phyloP scores from a whole-genome alignment of 2,888 invertebrate genomes.

The Rhingia rostrata region DNA sequence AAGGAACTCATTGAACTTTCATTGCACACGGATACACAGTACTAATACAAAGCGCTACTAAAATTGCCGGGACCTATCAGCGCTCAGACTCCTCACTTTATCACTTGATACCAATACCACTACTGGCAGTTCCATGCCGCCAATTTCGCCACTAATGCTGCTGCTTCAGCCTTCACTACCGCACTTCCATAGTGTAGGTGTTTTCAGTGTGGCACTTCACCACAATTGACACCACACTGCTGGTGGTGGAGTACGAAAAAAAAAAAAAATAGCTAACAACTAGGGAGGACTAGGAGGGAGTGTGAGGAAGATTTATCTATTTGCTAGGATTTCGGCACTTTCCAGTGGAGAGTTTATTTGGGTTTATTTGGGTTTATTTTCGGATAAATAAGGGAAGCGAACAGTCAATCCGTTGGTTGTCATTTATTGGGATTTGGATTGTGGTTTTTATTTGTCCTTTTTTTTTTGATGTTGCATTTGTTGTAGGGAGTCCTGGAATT shows the following conservation, averaged over 20 bases:
- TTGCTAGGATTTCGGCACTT: constrained; percentile 73
- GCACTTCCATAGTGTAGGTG: constrained; percentile 46
- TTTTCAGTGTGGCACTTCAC: constrained; percentile 66
- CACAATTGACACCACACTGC: constrained; percentile 69
- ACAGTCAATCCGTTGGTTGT: constrained; percentile 34
- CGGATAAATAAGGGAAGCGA: constrained; percentile 55
- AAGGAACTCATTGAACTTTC: constrained; percentile 75
- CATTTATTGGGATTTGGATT: constrained; percentile 45
- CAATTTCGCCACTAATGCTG: neutral
- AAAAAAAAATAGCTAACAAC: constrained; percentile 32
- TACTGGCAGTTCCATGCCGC: neutral
- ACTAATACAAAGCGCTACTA: constrained; percentile 60
- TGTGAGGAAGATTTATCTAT: constrained; percentile 73
- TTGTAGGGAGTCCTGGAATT: constrained; percentile 44
- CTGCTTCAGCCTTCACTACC: constrained; percentile 2
- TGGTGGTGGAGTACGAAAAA: constrained; percentile 15
- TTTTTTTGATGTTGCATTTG: constrained; percentile 30
- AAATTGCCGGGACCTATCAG: constrained; percentile 68
- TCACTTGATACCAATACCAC: constrained; percentile 22
- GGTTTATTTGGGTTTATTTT: constrained; percentile 71
- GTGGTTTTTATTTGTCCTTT: constrained; percentile 10
- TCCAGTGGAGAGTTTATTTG: constrained; percentile 69
- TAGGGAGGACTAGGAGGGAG: constrained; percentile 39
- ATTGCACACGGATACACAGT: constrained; percentile 61
- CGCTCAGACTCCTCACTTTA: constrained; percentile 62